Evolutionary conservation across 1,140 invertebrate genomes (phyloP), one percentile per base, ranked within the genome.

Genomic region (Bilobella aurantiaca): DNA sequence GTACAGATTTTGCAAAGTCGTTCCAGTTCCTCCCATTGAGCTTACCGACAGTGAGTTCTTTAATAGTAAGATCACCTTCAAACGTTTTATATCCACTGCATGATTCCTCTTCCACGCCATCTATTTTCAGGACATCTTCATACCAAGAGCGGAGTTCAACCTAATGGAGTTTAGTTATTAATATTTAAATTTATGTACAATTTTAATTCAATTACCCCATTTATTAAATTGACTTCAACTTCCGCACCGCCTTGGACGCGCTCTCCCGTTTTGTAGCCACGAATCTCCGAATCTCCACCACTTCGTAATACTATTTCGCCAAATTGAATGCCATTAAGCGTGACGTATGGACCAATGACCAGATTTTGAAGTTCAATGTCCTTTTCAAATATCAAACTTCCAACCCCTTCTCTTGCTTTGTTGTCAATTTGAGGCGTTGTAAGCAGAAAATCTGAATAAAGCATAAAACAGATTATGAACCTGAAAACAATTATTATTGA

Each of bases 231-330:
- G n/a, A 58, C 29, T 2, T 56, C 27, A 58, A 64, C 8, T 5
- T 25, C 63, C 31, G 56, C 37, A 3, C 3, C 1, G 21, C 66
- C 66, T 23, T 30, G 5, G 5, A 67, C 25, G 25, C 2, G 14
- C 5, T 47, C 61, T 2, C 34, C 62, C 25, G 58, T 30, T 29
- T 67, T 67, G 31, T 32, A 63, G 1, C 66, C 66, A 12, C 14
- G 2, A 23, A 67, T 63, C 3, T 58, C 31, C n/a, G 27, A 8
- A 21, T 42, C 16, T 2, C 3, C 23, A 2, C 28, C 1, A 58
- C 37, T 63, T 27, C 61, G 28, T 18, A 67, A 21, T 8, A 53
- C 61, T 29, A 67, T 58, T n/a, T 67, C 61, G 3, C 49, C 58
- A 34, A 58, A 63, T 21, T 2, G 34, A 32, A 67, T 67, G 2